Conservation (phyloP, 1,140 invertebrate genomes). For the Microplitis mediator region DNA sequence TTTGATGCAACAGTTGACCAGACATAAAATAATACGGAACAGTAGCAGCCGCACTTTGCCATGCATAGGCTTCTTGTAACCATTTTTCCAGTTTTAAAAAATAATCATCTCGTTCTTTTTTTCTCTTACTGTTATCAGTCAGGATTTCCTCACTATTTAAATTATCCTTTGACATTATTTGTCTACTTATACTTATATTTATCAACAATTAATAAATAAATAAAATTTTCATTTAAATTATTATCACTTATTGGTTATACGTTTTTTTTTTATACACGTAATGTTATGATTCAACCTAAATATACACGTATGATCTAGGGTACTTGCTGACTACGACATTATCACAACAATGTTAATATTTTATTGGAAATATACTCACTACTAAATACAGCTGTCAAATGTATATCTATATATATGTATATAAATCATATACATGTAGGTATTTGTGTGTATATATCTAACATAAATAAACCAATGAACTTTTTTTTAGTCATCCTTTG, state of each 20-base stretch:
- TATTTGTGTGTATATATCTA: not conserved
- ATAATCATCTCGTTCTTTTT: slow-evolving; percentile 55
- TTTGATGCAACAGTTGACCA: slow-evolving; percentile 50
- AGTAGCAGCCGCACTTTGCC: slow-evolving; percentile 60
- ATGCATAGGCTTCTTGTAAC: slow-evolving; percentile 62
- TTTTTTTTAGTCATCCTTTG: not conserved
- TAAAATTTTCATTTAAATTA: no score
- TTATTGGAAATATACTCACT: no score
- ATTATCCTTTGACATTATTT: not conserved
- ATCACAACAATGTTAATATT: no score
- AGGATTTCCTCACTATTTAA: not conserved
- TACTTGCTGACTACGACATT: no score
- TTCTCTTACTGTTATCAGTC: slow-evolving; percentile 12
- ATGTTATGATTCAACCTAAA: no score
- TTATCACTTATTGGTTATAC: no score
- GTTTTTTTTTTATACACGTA: no score
- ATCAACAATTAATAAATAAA: no score
- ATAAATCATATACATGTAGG: not conserved
- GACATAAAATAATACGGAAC: slow-evolving; percentile 61
- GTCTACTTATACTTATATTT: no score
- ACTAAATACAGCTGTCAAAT: no score
- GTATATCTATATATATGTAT: no score
- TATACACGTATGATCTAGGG: no score
- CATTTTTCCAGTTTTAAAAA: slow-evolving; percentile 62
- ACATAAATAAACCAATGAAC: not conserved